Evolutionary conservation across 2,888 invertebrate genomes (phyloP).

Genomic region (Volucella zonaria): DNA sequence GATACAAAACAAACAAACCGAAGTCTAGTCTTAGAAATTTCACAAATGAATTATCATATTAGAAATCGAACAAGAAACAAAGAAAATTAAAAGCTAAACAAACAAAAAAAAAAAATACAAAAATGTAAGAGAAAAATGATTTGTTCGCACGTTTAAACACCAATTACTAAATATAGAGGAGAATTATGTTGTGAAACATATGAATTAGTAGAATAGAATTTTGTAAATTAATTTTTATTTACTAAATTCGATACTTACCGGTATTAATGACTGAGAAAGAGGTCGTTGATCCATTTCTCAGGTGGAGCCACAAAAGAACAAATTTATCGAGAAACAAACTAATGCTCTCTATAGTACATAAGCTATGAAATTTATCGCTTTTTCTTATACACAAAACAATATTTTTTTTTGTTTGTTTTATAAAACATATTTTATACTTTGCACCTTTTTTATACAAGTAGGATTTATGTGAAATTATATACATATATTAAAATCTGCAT

Average conservation of each 20-base stretch:
- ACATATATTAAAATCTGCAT: slow-evolving; percentile 8
- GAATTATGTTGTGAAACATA: slow-evolving; percentile 34
- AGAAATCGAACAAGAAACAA: slow-evolving; percentile 38
- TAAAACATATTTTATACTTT: slow-evolving; percentile 28
- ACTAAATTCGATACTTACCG: slow-evolving; percentile 12
- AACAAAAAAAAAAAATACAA: slow-evolving; percentile 31
- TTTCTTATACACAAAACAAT: background rate
- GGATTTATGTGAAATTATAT: slow-evolving; percentile 45
- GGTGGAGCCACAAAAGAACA: slow-evolving; percentile 43
- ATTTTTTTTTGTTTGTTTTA: slow-evolving; percentile 25
- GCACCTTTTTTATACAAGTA: slow-evolving; percentile 70
- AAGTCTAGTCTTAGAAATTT: slow-evolving; percentile 72
- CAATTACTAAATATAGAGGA: slow-evolving; percentile 36
- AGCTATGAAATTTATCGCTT: slow-evolving; percentile 32
- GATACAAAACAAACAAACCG: slow-evolving; percentile 54
- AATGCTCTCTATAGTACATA: slow-evolving; percentile 56
- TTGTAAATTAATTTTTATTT: slow-evolving; percentile 16
- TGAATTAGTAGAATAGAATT: slow-evolving; percentile 17
- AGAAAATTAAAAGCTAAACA: background rate
- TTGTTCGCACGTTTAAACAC: slow-evolving; percentile 25
- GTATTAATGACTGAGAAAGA: background rate
- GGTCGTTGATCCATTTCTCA: slow-evolving; percentile 30
- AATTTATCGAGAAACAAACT: slow-evolving; percentile 21
- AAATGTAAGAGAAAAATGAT: slow-evolving; percentile 20
- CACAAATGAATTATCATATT: slow-evolving; percentile 64